Conservation (phyloP, 1,140 invertebrate species). For the Drosophila sp. region DNA sequence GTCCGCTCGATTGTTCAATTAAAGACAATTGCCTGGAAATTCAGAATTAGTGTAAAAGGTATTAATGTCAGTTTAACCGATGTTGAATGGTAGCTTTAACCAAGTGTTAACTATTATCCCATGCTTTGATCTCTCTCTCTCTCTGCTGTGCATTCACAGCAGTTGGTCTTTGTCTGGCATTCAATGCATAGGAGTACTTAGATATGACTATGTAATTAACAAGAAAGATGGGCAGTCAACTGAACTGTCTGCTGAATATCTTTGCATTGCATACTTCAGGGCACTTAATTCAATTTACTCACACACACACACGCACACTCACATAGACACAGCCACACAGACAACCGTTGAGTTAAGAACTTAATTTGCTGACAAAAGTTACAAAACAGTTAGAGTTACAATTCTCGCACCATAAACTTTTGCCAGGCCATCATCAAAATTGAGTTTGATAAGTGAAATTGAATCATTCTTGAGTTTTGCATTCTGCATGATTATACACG, state of each 20-base stretch:
- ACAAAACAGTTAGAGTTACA: conserved; percentile 11
- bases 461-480: conserved; percentile 56
- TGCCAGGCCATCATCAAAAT: conserved; percentile 3
- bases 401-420: conserved; percentile 44
- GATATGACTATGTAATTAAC: conserved; percentile 1
- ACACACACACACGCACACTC: conserved; percentile 12
- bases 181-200: conserved; percentile 15
- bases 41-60: conserved; percentile 16
- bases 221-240: conserved; percentile 8
- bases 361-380: conserved; percentile 74
- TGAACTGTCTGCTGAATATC: conserved; percentile 47
- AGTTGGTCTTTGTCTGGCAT: conserved; percentile 24
- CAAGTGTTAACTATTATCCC: background rate
- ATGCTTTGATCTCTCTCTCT: background rate
- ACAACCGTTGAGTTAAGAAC: conserved; percentile 42
- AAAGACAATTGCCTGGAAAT: conserved; percentile 7
- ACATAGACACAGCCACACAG: conserved; percentile 11
- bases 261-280: conserved; percentile 50
- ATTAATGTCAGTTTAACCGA: background rate
- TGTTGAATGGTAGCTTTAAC: background rate
- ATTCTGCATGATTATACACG: conserved; percentile 59
- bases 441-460: conserved; percentile 26
- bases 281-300: conserved; percentile 59
- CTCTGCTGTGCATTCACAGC: background rate
- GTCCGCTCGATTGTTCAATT: conserved; percentile 20